Evolutionary conservation across 1,140 invertebrate species (phyloP).

Genomic region (Hyposmocoma kahamanoa): DNA sequence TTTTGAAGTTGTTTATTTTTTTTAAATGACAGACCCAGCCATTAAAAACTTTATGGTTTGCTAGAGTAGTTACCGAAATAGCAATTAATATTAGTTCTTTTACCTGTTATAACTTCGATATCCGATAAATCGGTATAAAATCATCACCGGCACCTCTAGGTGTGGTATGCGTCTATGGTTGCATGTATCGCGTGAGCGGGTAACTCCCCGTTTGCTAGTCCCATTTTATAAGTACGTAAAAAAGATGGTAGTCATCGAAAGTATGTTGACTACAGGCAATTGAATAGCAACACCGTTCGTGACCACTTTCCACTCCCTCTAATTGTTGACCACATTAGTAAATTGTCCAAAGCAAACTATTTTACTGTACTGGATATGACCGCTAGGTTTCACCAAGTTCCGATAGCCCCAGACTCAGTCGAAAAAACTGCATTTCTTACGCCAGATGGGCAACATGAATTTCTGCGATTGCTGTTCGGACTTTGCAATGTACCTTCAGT

Average conservation of each 20-base stretch:
- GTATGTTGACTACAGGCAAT: slow-evolving; percentile 40
- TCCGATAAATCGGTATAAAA: too few relatives aligned
- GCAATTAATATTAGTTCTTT: too few relatives aligned
- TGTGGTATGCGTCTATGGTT: too few relatives aligned
- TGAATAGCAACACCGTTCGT: slow-evolving; percentile 15
- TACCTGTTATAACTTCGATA: too few relatives aligned
- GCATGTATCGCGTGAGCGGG: too few relatives aligned
- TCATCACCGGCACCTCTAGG: too few relatives aligned
- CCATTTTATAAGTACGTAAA: slow-evolving; percentile 20
- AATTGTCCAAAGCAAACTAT: slow-evolving; percentile 18
- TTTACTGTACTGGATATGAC: slow-evolving; percentile 27
- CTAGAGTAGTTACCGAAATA: too few relatives aligned
- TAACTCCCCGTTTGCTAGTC: slow-evolving; percentile 15
- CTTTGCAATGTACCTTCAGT: slow-evolving; percentile 11
- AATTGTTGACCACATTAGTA: slow-evolving; percentile 53
- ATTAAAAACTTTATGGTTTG: too few relatives aligned
- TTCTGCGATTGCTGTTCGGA: slow-evolving; percentile 19
- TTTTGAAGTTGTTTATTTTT: too few relatives aligned
- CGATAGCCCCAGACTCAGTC: slow-evolving; percentile 17
- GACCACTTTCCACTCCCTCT: slow-evolving; percentile 40
- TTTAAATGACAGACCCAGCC: too few relatives aligned
- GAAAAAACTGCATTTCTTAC: slow-evolving; percentile 30
- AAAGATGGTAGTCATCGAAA: slow-evolving; percentile 21
- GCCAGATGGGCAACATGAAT: slow-evolving; percentile 33
- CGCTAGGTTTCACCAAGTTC: slow-evolving; percentile 27